A percentile compares a stretch with the other conserved stretches of the same genome.
Evolutionary conservation across 2,113 vertebrate genomes (phyloP).

Genomic region (Craseonycteris thonglongyai): DNA sequence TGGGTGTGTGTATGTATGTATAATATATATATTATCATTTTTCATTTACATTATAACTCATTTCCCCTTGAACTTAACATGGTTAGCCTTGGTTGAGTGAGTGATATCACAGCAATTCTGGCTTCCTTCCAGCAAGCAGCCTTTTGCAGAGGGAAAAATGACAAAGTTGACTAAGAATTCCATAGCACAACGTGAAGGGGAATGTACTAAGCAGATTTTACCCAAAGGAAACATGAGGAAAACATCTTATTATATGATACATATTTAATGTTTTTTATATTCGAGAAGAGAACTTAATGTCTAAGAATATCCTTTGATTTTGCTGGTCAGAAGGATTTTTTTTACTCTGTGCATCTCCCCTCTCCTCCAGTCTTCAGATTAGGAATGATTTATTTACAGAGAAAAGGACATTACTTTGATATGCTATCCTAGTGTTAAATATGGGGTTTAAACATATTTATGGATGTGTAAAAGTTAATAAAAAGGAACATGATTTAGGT

Average conservation of each 20-base stretch:
- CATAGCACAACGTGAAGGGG: not conserved
- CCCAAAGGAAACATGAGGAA: slow-evolving; percentile 77
- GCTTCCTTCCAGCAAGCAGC: slow-evolving; percentile 45
- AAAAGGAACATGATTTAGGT: slow-evolving; percentile 75
- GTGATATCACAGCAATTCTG: not conserved
- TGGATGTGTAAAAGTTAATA: slow-evolving; percentile 73
- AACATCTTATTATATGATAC: slow-evolving; percentile 76
- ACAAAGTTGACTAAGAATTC: slow-evolving; percentile 32
- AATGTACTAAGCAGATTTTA: slow-evolving; percentile 59
- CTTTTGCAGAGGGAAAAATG: slow-evolving; percentile 40
- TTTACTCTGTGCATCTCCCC: slow-evolving; percentile 48
- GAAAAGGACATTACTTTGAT: slow-evolving; percentile 76
- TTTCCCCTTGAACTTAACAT: not conserved
- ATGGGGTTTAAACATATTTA: slow-evolving; percentile 77
- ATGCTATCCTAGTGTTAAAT: slow-evolving; percentile 71
- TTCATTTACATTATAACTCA: slow-evolving; percentile 36
- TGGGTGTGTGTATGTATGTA: not conserved
- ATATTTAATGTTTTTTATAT: slow-evolving; percentile 80
- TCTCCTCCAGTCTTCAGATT: slow-evolving; percentile 46
- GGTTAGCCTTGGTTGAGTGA: slow-evolving; percentile 25
- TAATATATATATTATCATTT: not conserved
- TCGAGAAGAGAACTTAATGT: slow-evolving; percentile 77
- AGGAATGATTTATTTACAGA: slow-evolving; percentile 79
- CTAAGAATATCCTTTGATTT: slow-evolving; percentile 80
- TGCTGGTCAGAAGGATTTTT: slow-evolving; percentile 71